Evolutionary conservation across 2,113 vertebrate species (phyloP), one percentile per base, ranked within the genome.

Genomic region (Grus americana): DNA sequence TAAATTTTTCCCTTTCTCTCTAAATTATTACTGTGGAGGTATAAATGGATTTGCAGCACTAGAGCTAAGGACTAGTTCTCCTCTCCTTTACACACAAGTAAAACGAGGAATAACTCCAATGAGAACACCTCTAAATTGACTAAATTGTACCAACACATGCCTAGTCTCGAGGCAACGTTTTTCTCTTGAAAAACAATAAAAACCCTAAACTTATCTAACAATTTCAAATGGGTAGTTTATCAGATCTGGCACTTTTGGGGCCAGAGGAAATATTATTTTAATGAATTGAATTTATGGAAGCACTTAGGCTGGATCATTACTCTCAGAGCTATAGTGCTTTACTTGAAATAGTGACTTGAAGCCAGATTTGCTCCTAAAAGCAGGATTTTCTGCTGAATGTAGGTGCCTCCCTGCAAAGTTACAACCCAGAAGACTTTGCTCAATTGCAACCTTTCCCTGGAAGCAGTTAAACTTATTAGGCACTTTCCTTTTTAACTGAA

Each of bases 211-310:
- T 95, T 92, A 71, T 44, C 78, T 94, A 92, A 91, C 49, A 29
- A 81, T 68, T 96, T 92, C 40, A 89, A 85, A 91, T 27, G 49
- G 23, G 29, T 83, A 79, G 38, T 82, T 95, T 90, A 94, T 82
- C 73, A 95, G 73, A 93, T 90, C 59, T 78, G 62, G 82, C 50
- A 93, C 88, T 95, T 96, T 75, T 16, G 63, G 55, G 74, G 86
- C 65, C 20, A 12, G 62, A 94, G 61, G 59, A 94, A 95, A 86
- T 95, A 90, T 87, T 94, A 88, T 92, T 95, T 95, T 95, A 95
- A 89, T 93, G 72, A 97, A 90, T 84, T 81, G 68, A 87, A 93
- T 95, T 93, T 94, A 94, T 89, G 52, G 74, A 92, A 95, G 73
- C 75, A 74, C 50, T 94, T 59, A 58, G 22, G 63, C 42, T 88